Base-by-base conservation (phyloP, 2,113 vertebrate species). In the Zosterops hypoxanthus region DNA sequence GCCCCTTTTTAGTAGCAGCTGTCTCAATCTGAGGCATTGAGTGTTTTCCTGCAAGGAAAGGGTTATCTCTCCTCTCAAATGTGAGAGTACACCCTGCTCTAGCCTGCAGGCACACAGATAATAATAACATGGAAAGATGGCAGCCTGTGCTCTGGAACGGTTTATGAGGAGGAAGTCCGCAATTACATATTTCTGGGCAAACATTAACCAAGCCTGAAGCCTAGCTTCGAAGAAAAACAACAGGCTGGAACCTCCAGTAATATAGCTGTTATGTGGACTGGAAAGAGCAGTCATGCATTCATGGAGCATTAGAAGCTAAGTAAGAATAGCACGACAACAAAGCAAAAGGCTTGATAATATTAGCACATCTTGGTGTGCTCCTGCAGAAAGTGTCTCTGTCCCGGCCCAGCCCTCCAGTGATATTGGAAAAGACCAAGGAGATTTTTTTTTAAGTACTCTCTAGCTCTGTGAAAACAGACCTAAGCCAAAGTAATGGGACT, bases 181-280 rank as follows among this genome's bases (percentile, higher is more conserved):
- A 98, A 98, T 98, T 98, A 98, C 98, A 98, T 98, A 98, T 98
- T 98, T 98, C 98, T 98, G 98, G 98, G 98, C 98, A 99, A 99
- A 99, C 98, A 98, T 98, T 98, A 99, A 99, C 98, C 98, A 97
- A 97, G 97, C 97, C 96, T 95, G 97, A 97, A 98, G 97, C 97
- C 95, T 96, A 98, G 97, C 97, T 97, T 98, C 84, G 94, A 95
- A 98, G 97, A 94, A 96, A 97, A 98, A 97, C 95, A 98, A 95
- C 96, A 96, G 97, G 81, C 96, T 97, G 96, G 95, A 94, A 94
- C 79, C 97, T 97, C 91, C 95, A 95, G 96, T 88, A 90, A 83
- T 77, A 41, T 71, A 88, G 95, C 95, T 95, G 94, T 88, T 91
- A 77, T 86, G 95, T 60, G 92, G 94, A 91, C 61, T 96, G 95